These are phyloP conservation scores for Antechinus stuartii DNA, from an alignment of 2,113 vertebrate species.

Conservation along the genomic window DNA sequence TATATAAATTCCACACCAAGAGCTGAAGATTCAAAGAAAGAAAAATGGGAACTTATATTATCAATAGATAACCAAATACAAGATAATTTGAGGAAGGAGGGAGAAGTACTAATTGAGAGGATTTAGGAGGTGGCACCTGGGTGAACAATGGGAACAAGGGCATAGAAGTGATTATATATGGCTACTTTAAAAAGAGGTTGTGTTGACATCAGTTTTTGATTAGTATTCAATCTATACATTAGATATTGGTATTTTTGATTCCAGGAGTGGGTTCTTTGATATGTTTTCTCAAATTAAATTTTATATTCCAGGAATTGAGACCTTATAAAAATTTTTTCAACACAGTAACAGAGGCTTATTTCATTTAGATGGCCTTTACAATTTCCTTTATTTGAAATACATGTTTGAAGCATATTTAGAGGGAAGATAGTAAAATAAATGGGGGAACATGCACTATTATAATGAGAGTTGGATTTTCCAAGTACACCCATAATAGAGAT, in stretches of 20 bases:
- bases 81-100: background rate
- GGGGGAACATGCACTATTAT: background rate
- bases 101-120: background rate
- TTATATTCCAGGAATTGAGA: background rate
- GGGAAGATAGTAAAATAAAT: background rate
- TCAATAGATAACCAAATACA: constrained; percentile 6
- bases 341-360: background rate
- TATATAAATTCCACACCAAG: constrained; percentile 1
- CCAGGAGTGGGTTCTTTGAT: background rate
- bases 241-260: background rate
- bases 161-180: background rate
- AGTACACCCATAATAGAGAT: too few species aligned
- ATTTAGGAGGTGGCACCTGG: background rate
- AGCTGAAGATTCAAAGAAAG: background rate
- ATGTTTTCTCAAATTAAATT: background rate
- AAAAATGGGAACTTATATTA: background rate
- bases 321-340: background rate
- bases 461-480: background rate
- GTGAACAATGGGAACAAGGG: background rate
- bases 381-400: background rate
- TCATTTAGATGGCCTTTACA: background rate
- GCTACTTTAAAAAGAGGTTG: background rate
- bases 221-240: background rate
- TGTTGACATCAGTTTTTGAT: background rate
- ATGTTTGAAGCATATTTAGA: background rate